These are phyloP conservation scores for Falco punctatus DNA, from an alignment of 2,113 vertebrate genomes.

Conservation along the genomic window DNA sequence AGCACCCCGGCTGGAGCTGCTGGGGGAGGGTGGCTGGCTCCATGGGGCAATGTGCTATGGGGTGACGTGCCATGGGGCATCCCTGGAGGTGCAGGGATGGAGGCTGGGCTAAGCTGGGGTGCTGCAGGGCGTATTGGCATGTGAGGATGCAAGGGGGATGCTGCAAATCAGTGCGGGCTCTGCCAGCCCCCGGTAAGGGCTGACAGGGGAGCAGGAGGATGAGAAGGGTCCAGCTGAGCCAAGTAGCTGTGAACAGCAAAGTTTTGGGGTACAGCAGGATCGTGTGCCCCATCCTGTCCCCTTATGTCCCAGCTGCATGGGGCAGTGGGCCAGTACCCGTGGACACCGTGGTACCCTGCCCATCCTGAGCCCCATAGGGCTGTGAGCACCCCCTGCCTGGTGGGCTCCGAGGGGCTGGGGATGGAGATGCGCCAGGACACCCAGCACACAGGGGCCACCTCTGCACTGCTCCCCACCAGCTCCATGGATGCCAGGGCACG, in stretches of 20 bases:
- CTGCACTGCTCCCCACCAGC: neutral
- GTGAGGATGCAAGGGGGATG: neutral
- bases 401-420: neutral
- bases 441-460: neutral
- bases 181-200: neutral
- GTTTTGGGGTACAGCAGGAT: neutral
- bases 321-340: neutral
- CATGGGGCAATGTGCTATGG: neutral
- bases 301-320: neutral
- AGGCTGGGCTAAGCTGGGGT: neutral
- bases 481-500: too few species aligned
- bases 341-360: fast-evolving
- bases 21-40: neutral
- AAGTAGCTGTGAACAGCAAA: too few species aligned
- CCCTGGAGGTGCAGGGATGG: neutral
- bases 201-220: neutral
- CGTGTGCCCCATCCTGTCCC: neutral
- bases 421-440: neutral
- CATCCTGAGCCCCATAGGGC: fast-evolving
- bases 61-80: fast-evolving
- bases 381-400: neutral
- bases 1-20: neutral
- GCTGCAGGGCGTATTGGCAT: fast-evolving
- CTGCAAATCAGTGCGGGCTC: neutral
- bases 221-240: neutral